Evolutionary conservation across 2,113 vertebrate species (phyloP), one percentile per base, ranked within the genome.

Genomic region (Lophius piscatorius): DNA sequence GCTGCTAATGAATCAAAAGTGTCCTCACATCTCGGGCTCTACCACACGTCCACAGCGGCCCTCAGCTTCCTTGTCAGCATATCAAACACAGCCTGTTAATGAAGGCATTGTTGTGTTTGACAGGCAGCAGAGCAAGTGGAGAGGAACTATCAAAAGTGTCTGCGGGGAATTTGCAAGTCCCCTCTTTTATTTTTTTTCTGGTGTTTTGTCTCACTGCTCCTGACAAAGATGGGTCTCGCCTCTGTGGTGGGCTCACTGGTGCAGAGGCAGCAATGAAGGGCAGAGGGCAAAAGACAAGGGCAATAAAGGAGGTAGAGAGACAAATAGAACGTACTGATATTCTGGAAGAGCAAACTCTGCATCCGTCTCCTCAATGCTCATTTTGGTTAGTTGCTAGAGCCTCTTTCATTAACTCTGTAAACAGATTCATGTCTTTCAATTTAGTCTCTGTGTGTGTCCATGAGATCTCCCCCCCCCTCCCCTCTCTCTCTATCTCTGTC

Each of bases 101-200:
- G 36, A 33, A 47, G 51, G 45, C 61, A 63, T 71, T 70, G 83
- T 86, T 42, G 76, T 38, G n/a, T 55, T 47, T 81, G 85, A 82
- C 73, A 48, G 68, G 73, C 81, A 70, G 64, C 70, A 40, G 63
- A 73, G 67, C 56, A 35, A 83, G 63, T 62, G 80, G 71, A 79
- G 63, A 70, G 77, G 23, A 80, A 63, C 76, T 34, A 54, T 70
- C 61, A 79, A 77, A 78, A 80, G 69, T 76, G 76, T 78, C 68
- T 70, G 57, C 50, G 42, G 79, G 63, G 64, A 80, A 79, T 87
- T 82, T 86, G 83, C 82, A 70, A 78, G 78, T 62, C 47, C 63
- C 65, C 47, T 60, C 63, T 24, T 55, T 79, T 62, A 60, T 77
- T 76, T 81, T 83, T 79, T 74, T 50, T 61, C 44, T 61, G 63